phyloP scores from a whole-genome alignment of 2,113 vertebrate species.

The Menura novaehollandiae region DNA sequence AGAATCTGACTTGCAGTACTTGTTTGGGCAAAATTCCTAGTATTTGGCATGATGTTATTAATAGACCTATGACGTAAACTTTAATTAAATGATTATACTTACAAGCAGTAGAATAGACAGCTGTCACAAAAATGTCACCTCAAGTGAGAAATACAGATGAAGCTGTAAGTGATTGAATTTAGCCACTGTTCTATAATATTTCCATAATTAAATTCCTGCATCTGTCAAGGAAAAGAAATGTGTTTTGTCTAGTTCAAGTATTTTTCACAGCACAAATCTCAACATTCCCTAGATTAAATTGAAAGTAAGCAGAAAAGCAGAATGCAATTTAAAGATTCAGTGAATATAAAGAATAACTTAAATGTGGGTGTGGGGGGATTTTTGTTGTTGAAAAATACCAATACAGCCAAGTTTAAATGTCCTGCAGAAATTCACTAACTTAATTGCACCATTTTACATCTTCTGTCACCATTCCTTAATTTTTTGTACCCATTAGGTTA shows the following conservation, averaged over 20 bases:
- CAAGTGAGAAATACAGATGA: neutral
- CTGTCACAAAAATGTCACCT: constrained; percentile 3
- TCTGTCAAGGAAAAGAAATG: neutral
- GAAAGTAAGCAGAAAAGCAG: neutral
- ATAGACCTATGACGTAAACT: neutral
- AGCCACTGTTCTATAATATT: neutral
- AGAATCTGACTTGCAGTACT: neutral
- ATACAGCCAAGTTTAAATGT: neutral
- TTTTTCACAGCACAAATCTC: neutral
- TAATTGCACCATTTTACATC: neutral
- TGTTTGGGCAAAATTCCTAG: neutral
- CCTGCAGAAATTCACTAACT: neutral
- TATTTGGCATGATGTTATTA: neutral
- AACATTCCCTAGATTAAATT: neutral
- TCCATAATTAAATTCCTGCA: neutral
- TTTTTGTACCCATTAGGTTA: neutral
- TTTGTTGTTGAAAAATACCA: neutral
- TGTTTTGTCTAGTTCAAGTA: neutral
- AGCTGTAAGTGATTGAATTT: neutral
- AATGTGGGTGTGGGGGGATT: accelerated
- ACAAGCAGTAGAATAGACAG: neutral
- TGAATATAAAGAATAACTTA: neutral
- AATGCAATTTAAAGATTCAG: neutral
- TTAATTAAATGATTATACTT: neutral
- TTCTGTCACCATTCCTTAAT: neutral